Evolutionary conservation across 2,113 vertebrate species (phyloP), one percentile per base, ranked within the genome.

Genomic region (Coregonus clupeaformis): DNA sequence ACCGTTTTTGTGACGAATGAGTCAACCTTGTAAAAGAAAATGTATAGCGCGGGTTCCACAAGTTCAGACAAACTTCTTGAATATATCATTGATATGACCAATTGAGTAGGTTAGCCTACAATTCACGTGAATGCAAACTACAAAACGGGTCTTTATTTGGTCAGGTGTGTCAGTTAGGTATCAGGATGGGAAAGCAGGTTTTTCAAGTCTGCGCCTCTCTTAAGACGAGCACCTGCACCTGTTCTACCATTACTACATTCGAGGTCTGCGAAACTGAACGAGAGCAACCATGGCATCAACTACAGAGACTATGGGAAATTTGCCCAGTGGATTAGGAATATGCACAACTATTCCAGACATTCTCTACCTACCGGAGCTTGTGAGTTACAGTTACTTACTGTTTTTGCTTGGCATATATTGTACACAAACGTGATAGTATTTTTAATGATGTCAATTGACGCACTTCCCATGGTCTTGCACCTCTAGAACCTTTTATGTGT

Each of bases 301-400:
- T 72, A 88, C 87, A 0, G 80, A 68, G 3, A 87, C 80, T 27
- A 77, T 84, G 89, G 85, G 75, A 1, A 85, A 75, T 74, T 82
- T 94, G 1, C 93, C 93, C 62, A 88, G 81, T 7, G 91, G 93
- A 30, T 0, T 71, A 1, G 66, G 83, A 0, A 85, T 93, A 14
- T 94, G 89, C 20, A 69, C 73, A 1, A 91, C 89, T 30, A 75
- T 91, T 16, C 93, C 93, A 0, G 93, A 94, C 77, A 83, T 94
- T 63, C 78, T 94, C 9, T 94, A 91, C 76, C 49, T 94, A 6
- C 92, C 91, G 0, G 93, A 93, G 25, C 89, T 94, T 75, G 93
- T 94, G 60, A 92, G 91, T 80, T 68, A 3, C 22, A 16, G 30
- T 57, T 2, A 60, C 24, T 68, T 20, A 14, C 14, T 16, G 47